phyloP scores from a whole-genome alignment of 1,140 invertebrate genomes.

The Portunus trituberculatus region DNA sequence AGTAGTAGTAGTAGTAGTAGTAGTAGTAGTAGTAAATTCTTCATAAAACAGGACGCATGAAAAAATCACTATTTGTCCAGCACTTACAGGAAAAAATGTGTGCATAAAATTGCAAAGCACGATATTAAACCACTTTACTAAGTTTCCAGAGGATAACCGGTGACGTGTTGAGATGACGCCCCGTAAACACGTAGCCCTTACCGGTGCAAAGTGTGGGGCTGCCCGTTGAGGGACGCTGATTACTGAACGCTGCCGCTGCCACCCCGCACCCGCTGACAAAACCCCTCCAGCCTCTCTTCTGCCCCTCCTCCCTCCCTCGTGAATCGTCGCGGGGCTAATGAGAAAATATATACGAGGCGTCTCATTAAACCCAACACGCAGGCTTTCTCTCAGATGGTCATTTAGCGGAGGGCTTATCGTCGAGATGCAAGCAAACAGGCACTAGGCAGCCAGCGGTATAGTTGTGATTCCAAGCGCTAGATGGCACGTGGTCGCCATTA shows the following conservation, averaged over 20 bases:
- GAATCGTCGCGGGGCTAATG: constrained; percentile 18
- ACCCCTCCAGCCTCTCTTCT: background rate
- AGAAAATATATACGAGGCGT: constrained; percentile 3
- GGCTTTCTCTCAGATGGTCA: background rate
- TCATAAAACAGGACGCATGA: too few relatives aligned
- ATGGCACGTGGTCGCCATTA: too few relatives aligned
- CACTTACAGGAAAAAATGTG: too few relatives aligned
- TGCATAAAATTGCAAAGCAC: background rate
- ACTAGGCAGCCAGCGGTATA: background rate
- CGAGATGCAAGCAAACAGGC: background rate
- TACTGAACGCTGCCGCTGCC: background rate
- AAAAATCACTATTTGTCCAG: too few relatives aligned
- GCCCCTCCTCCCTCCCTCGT: background rate
- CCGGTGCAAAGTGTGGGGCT: background rate
- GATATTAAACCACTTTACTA: background rate
- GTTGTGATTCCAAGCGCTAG: too few relatives aligned
- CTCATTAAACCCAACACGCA: background rate
- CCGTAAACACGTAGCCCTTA: background rate
- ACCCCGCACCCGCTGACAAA: background rate
- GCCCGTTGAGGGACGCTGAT: constrained; percentile 3
- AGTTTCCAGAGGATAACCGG: background rate
- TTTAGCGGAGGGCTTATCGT: too few relatives aligned
- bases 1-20: too few relatives aligned
- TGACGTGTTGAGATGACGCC: background rate
- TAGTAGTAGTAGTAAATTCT: too few relatives aligned